phyloP scores from a whole-genome alignment of 2,113 vertebrate genomes.

The Nibea coibor region DNA sequence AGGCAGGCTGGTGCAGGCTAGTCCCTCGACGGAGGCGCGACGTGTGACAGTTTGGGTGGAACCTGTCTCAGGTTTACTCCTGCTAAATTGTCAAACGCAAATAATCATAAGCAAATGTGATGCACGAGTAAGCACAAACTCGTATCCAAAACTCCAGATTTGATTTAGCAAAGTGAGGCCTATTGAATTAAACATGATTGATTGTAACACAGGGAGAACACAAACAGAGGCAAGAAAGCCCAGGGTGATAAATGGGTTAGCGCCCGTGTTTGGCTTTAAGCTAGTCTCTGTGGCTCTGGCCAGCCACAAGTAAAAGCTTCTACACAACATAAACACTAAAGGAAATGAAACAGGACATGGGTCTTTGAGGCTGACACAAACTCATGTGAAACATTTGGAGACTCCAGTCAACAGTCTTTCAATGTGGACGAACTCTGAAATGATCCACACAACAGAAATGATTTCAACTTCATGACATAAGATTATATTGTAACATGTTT shows the following conservation, averaged over 20 bases:
- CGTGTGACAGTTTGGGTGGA: slow-evolving; percentile 87
- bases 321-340: slow-evolving; percentile 39
- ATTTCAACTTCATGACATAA: neutral
- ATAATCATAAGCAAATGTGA: slow-evolving; percentile 71
- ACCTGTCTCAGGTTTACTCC: slow-evolving; percentile 86
- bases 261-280: slow-evolving; percentile 57
- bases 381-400: slow-evolving; percentile 13
- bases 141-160: slow-evolving; percentile 64
- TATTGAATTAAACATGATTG: slow-evolving; percentile 74
- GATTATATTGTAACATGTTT: neutral
- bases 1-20: slow-evolving; percentile 85
- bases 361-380: slow-evolving; percentile 24
- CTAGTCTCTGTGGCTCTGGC: slow-evolving; percentile 32
- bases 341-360: slow-evolving; percentile 28
- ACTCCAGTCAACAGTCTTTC: slow-evolving; percentile 3
- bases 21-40: slow-evolving; percentile 81
- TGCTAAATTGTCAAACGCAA: slow-evolving; percentile 86
- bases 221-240: slow-evolving; percentile 48
- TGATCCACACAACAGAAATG: neutral
- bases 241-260: slow-evolving; percentile 64
- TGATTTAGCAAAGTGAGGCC: slow-evolving; percentile 62
- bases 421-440: slow-evolving; percentile 8
- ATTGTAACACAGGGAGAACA: slow-evolving; percentile 58
- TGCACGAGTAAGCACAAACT: slow-evolving; percentile 64
- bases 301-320: slow-evolving; percentile 45